Evolutionary conservation across 2,888 invertebrate species (phyloP).

Genomic region (Conistra vaccinii): DNA sequence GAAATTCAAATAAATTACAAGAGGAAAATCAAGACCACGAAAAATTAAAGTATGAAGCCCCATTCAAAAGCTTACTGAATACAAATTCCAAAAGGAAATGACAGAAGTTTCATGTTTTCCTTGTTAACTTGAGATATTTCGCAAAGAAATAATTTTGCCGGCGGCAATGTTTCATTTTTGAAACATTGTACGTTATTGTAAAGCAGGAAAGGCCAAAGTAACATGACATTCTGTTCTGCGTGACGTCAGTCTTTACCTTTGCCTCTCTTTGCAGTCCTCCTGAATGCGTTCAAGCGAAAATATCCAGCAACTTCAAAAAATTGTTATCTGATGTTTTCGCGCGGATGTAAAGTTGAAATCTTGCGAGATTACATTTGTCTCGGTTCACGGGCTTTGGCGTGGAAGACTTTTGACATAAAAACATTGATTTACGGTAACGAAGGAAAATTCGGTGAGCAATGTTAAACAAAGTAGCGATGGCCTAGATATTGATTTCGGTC

Average conservation of each 20-base stretch:
- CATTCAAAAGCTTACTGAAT: conserved; percentile 58
- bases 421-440: conserved; percentile 39
- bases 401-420: conserved; percentile 55
- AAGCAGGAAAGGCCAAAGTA: conserved; percentile 74
- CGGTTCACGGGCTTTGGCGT: conserved; percentile 50
- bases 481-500: conserved; percentile 36
- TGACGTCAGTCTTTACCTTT: conserved; percentile 72
- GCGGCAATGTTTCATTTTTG: conserved; percentile 68
- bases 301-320: conserved; percentile 76
- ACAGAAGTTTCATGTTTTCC: conserved; percentile 81
- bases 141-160: conserved; percentile 75
- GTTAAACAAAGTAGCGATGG: conserved; percentile 26
- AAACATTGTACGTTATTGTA: conserved; percentile 69
- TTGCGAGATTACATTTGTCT: conserved; percentile 63
- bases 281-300: conserved; percentile 78
- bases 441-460: conserved; percentile 29
- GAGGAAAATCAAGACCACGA: conserved; percentile 23
- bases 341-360: conserved; percentile 69
- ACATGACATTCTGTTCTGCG: conserved; percentile 66
- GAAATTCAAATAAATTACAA: conserved; percentile 29
- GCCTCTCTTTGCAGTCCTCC: conserved; percentile 74
- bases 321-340: conserved; percentile 74
- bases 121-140: conserved; percentile 79
- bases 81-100: conserved; percentile 75
- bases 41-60: conserved; percentile 26